phyloP scores from a whole-genome alignment of 2,888 invertebrate genomes.

The Cylindroiulus punctatus region DNA sequence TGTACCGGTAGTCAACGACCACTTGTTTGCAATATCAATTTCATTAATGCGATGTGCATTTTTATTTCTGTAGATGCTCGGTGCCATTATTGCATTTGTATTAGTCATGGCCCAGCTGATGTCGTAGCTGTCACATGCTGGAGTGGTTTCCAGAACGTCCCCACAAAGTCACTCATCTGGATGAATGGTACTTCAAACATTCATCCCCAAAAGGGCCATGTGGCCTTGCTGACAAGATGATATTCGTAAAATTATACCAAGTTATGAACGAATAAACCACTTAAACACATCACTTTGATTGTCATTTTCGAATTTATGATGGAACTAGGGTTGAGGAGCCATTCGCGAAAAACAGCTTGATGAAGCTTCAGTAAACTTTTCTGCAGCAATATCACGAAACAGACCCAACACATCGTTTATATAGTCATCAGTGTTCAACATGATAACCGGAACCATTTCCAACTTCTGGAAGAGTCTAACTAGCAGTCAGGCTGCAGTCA shows the following conservation, averaged over 20 bases:
- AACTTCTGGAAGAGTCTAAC: background rate
- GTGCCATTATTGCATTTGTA: background rate
- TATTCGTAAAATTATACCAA: background rate
- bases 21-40: constrained; percentile 19
- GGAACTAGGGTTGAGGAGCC: background rate
- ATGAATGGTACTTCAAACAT: background rate
- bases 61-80: constrained; percentile 4
- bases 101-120: background rate
- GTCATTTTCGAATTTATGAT: background rate
- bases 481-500: background rate
- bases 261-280: background rate
- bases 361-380: background rate
- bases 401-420: too few relatives aligned
- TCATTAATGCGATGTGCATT: background rate
- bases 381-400: background rate
- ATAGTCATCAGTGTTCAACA: background rate
- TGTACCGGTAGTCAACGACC: too few relatives aligned
- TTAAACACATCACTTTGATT: background rate
- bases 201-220: background rate
- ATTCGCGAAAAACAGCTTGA: background rate
- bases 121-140: background rate
- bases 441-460: background rate
- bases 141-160: background rate
- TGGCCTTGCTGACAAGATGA: background rate
- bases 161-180: background rate